These are phyloP conservation scores for Columba janthina DNA, from an alignment of 2,113 vertebrate genomes.

Conservation along the genomic window DNA sequence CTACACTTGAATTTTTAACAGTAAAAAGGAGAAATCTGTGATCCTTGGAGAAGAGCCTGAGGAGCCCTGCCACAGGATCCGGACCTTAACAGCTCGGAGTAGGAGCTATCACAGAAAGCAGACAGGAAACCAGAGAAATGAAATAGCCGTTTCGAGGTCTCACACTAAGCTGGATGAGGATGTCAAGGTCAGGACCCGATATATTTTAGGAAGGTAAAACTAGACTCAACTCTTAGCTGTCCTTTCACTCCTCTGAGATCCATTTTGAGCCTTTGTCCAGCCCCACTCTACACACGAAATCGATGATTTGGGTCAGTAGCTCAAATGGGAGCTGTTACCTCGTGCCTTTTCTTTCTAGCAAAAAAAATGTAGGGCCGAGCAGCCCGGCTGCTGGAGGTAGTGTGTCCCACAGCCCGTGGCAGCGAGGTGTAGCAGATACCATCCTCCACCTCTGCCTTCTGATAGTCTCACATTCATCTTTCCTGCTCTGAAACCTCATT, in stretches of 20 bases:
- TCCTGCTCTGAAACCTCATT: neutral
- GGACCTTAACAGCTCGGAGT: neutral
- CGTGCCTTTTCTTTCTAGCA: rapidly evolving
- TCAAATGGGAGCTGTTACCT: neutral
- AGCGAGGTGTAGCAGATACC: neutral
- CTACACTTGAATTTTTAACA: neutral
- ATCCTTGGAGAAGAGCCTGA: neutral
- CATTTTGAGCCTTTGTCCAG: neutral
- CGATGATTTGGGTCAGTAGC: neutral
- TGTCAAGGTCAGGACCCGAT: neutral
- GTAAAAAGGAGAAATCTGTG: neutral
- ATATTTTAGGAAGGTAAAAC: neutral
- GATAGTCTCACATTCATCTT: neutral
- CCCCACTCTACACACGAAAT: neutral
- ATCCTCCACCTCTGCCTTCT: neutral
- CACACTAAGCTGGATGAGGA: neutral
- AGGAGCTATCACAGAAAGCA: neutral
- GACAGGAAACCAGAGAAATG: neutral
- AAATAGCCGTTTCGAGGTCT: neutral
- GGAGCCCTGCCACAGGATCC: neutral
- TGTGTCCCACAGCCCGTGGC: neutral
- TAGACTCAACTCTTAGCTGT: neutral
- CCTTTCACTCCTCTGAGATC: neutral
- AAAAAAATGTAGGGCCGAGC: neutral
- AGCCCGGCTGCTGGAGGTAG: neutral